A percentile compares a stretch with the other conserved stretches of the same genome.
These are phyloP conservation scores for Tupaia tana DNA, from an alignment of 2,113 vertebrate species.

Conservation along the genomic window DNA sequence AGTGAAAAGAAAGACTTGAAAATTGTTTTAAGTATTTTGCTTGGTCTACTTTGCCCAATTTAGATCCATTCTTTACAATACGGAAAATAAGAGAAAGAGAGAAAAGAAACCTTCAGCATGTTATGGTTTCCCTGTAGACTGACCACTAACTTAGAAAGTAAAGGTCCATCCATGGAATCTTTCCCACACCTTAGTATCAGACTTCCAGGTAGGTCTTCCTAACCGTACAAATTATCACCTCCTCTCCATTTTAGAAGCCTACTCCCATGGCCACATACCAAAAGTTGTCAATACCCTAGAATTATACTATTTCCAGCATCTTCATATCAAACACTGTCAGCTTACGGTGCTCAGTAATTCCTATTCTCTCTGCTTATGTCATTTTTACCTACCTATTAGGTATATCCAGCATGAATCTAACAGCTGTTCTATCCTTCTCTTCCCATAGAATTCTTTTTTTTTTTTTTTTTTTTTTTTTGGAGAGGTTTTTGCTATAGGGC, in stretches of 20 bases:
- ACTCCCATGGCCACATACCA: not conserved
- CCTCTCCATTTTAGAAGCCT: not conserved
- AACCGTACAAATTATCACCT: not conserved
- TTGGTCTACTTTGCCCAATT: not conserved
- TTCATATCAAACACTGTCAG: not conserved
- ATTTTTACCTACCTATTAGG: not conserved
- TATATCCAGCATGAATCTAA: not conserved
- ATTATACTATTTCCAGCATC: not conserved
- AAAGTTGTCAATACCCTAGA: not conserved
- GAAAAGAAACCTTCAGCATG: not conserved
- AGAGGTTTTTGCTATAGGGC: too few relatives aligned
- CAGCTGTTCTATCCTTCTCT: not conserved
- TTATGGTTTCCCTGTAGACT: not conserved
- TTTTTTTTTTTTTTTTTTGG: too few relatives aligned
- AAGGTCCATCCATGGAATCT: not conserved
- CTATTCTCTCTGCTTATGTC: not conserved
- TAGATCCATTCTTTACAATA: not conserved
- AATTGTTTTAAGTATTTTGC: not conserved
- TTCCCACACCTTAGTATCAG: not conserved
- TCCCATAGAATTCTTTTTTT: too few relatives aligned
- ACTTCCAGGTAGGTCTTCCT: not conserved
- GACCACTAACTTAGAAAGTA: fast-evolving
- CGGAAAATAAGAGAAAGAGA: not conserved
- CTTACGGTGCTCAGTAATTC: not conserved
- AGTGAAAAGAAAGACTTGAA: not conserved